Evolutionary conservation across 1,140 invertebrate species (phyloP), one percentile per base, ranked within the genome.

Genomic region (Drosophila parvula): DNA sequence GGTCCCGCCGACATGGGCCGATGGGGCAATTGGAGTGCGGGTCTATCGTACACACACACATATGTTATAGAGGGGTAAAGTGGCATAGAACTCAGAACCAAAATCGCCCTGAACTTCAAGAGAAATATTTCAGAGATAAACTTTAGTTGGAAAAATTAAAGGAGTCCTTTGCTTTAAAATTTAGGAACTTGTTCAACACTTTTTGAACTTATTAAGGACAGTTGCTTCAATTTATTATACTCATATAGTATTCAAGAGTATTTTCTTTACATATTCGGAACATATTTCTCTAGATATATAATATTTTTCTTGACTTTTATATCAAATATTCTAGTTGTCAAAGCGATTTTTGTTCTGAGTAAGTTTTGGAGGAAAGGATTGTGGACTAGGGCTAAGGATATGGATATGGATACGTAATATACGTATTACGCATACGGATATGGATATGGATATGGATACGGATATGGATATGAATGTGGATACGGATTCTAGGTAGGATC

Each of bases 1-100:
- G 91, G 91, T 86, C 91, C 91, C 67, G 91, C 91, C 70, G 91
- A 92, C 81, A 92, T 86, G 67, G 91, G 91, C 45, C 91, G 90
- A 88, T 92, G 86, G 32, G 91, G 91, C 74, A 92, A 79, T 74
- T 90, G 91, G 53, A 82, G 74, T 71, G 85, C 81, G 60, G 91
- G 91, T 83, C 91, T 92, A 78, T 68, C 73, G 63, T 45, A 58
- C 27, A 77, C 70, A 84, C 41, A 77, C 59, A 61, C 47, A n/a
- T 5, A n/a, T 14, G 4, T 22, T 38, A 27, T 38, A 55, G 34
- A 36, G 58, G 74, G 44, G 48, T 83, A n/a, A 73, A 88, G 44
- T 82, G 64, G 60, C 18, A 12, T 51, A 7, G 18, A 1, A 34
- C 1, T 38, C 32, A 55, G 34, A 38, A n/a, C 34, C 34, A 27